phyloP scores from a whole-genome alignment of 2,888 invertebrate species.

The Ochropleura plecta region DNA sequence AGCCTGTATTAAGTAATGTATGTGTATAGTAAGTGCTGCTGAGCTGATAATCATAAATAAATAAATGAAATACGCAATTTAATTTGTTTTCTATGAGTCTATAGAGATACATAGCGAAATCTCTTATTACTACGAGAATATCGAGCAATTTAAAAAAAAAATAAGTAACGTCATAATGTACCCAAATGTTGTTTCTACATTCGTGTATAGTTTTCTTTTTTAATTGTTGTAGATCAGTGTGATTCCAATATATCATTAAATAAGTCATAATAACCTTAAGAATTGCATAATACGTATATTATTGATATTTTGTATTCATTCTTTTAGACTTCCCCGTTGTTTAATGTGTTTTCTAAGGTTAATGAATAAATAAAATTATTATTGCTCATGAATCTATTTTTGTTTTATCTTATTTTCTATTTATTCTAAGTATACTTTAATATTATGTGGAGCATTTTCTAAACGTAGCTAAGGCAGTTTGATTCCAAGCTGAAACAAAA shows the following conservation, averaged over 20 bases:
- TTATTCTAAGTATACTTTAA: not conserved
- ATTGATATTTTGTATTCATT: conserved; percentile 68
- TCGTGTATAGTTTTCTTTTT: conserved; percentile 11
- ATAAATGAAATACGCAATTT: not conserved
- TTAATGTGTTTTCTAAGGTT: conserved; percentile 70
- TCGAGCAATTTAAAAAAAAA: not conserved
- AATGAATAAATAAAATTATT: conserved; percentile 70
- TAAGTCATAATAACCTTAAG: conserved; percentile 51
- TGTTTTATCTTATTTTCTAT: conserved; percentile 40
- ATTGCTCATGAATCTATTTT: conserved; percentile 71
- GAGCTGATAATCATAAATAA: not conserved
- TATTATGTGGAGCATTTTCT: conserved; percentile 65
- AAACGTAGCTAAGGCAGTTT: conserved; percentile 53
- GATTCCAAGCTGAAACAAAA: conserved; percentile 77
- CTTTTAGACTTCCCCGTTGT: conserved; percentile 69
- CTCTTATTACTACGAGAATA: not conserved
- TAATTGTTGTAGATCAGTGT: conserved; percentile 40
- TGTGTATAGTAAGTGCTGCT: not conserved
- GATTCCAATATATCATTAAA: conserved; percentile 51
- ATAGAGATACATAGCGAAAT: not conserved
- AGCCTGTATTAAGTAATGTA: not conserved
- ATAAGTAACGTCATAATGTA: not conserved
- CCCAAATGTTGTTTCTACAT: conserved; percentile 9
- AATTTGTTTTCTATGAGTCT: not conserved
- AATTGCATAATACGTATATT: conserved; percentile 60